phyloP scores from a whole-genome alignment of 1,140 invertebrate genomes.

The Heliconius congener region DNA sequence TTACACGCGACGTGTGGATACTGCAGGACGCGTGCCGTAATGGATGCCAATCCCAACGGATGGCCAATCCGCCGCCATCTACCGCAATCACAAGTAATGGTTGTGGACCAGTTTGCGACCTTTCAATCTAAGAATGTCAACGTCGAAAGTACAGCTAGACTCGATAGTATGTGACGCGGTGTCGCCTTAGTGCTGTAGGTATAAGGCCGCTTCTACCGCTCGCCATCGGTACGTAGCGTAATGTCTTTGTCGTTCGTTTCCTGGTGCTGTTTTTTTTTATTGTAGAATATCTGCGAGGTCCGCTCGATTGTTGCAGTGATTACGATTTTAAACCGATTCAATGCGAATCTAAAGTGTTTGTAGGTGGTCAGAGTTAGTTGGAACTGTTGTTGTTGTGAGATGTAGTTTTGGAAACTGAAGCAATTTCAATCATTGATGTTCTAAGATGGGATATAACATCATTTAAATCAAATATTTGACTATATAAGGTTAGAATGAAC shows the following conservation, averaged over 20 bases:
- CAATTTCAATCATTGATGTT: background rate
- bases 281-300: slow-evolving; percentile 50
- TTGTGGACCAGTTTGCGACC: slow-evolving; percentile 74
- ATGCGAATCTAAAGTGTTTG: slow-evolving; percentile 30
- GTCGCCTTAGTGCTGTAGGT: slow-evolving; percentile 13
- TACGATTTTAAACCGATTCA: slow-evolving; percentile 34
- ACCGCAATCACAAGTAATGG: slow-evolving; percentile 27
- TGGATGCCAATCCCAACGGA: slow-evolving; percentile 56
- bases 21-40: slow-evolving; percentile 65
- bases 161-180: background rate
- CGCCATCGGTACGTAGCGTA: slow-evolving; percentile 44
- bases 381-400: slow-evolving; percentile 15
- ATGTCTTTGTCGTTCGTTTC: slow-evolving; percentile 55
- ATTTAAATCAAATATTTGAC: background rate
- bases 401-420: background rate
- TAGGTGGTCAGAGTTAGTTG: slow-evolving; percentile 18
- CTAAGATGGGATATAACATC: background rate
- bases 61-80: slow-evolving; percentile 43
- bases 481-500: background rate
- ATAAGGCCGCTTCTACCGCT: slow-evolving; percentile 46
- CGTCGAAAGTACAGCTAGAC: slow-evolving; percentile 58
- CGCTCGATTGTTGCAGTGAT: slow-evolving; percentile 34
- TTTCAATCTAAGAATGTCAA: slow-evolving; percentile 78
- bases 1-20: slow-evolving; percentile 56
- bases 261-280: slow-evolving; percentile 45